Base-by-base conservation (phyloP, 2,888 invertebrate genomes). In the Paralinhomoeus sp. region DNA sequence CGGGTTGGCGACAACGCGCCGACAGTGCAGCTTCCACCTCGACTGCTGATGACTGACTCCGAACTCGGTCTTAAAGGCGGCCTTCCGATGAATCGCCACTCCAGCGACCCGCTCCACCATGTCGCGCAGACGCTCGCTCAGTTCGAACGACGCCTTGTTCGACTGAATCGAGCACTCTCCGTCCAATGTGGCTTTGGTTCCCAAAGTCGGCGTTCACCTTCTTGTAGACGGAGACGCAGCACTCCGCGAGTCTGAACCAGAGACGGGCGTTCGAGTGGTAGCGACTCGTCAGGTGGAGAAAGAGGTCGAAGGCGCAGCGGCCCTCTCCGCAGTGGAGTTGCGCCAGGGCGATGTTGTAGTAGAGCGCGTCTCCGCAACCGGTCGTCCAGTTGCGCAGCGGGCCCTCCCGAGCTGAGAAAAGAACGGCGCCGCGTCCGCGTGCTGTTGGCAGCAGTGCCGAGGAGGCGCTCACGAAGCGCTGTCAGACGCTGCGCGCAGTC, bases 191-290 rank as follows among this genome's bases (percentile, higher is more conserved):
- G 17, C 5, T 3, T 3, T 5, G 18, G 35, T 17, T 7, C 20
- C 20, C 3, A 7, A 12, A 18, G 35, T 35, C 17, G 35, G n/a
- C 18, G 17, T 5, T 3, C 35, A 18, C n/a, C 37, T 18, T 5
- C 22, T 37, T 20, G 37, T 20, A 21, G 22, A 22, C 37, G 18
- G 15, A 5, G n/a, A 84, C 78, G 62, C 63, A 64, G 59, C 87
- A 84, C 65, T 91, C 91, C 0, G 89, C 85, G 55, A 91, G 69
- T 54, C 89, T 72, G 45, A 85, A 68, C 89, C 91, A 93, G 36
- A 91, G 71, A 45, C 80, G 71, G 3, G 87, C 80, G 64, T 85
- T 87, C 53, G 77, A 77, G 48, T 80, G 81, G 57, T 79, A 81
- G 46, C 78, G 74, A 50, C 82, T 75, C 0, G 82, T 75, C 2